Conservation (phyloP, 1,140 invertebrate genomes). For the Venturia canescens region DNA sequence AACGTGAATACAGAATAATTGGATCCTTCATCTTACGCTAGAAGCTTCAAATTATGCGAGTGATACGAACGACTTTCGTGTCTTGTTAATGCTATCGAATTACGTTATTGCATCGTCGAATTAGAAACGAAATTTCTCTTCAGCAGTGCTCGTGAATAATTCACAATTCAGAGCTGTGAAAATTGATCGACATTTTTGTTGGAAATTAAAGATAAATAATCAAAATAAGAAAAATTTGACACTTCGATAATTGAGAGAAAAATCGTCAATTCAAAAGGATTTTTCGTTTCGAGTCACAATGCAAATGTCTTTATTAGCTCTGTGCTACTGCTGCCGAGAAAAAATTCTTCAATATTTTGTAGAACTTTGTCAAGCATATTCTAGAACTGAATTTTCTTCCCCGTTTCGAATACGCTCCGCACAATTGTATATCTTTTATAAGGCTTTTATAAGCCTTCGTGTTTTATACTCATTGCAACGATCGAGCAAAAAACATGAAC, state of each 20-base stretch:
- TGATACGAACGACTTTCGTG: neutral
- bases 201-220: too few species aligned
- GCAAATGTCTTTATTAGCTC: too few species aligned
- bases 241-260: neutral
- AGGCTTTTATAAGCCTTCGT: neutral
- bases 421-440: slow-evolving; percentile 33
- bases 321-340: neutral
- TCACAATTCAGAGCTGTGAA: neutral
- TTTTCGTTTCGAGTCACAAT: too few species aligned
- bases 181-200: neutral
- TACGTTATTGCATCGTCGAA: neutral
- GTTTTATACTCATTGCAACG: too few species aligned
- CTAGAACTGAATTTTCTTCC: neutral
- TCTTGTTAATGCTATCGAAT: neutral
- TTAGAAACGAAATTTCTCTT: neutral
- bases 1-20: neutral
- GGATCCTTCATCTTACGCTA: neutral
- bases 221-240: neutral
- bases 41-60: neutral
- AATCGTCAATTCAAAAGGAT: too few species aligned
- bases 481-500: too few species aligned
- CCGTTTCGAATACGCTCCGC: neutral
- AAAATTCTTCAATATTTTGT: neutral
- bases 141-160: neutral
- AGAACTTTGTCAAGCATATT: neutral